Evolutionary conservation across 2,888 invertebrate genomes (phyloP).

Genomic region (Drosophila bunnanda): DNA sequence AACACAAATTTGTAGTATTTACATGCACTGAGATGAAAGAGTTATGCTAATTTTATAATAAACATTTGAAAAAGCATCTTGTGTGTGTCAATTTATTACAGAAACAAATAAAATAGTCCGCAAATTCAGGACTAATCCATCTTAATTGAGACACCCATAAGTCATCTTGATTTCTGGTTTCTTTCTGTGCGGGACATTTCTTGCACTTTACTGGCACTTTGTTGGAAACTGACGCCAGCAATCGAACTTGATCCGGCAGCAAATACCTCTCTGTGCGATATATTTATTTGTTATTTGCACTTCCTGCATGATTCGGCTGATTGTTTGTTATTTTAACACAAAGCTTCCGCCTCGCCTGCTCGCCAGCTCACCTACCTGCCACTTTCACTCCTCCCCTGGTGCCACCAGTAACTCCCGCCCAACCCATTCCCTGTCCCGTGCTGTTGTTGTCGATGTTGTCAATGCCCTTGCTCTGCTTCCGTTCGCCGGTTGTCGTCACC

Average conservation of each 20-base stretch:
- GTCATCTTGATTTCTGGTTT: conserved; percentile 8
- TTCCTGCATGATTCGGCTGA: conserved; percentile 79
- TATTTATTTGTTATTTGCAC: conserved; percentile 80
- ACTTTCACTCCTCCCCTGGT: neutral
- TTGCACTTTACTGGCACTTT: conserved; percentile 52
- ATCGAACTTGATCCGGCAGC: conserved; percentile 63
- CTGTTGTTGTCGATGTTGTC: conserved; percentile 38
- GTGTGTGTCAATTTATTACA: too few species aligned
- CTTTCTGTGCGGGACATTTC: neutral
- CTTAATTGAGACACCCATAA: neutral
- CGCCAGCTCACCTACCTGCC: conserved; percentile 20
- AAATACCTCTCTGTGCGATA: conserved; percentile 50
- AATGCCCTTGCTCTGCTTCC: conserved; percentile 63
- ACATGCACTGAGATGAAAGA: neutral
- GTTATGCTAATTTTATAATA: too few species aligned
- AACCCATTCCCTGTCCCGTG: neutral
- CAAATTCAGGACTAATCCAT: neutral
- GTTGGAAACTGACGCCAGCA: conserved; percentile 43
- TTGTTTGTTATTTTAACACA: conserved; percentile 81
- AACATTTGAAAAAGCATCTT: neutral
- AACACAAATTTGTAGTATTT: conserved; percentile 17
- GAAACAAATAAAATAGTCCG: neutral
- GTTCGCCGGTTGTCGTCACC: conserved; percentile 64
- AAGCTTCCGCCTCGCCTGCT: conserved; percentile 63
- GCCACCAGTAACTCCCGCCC: conserved; percentile 5